phyloP scores from a whole-genome alignment of 2,888 invertebrate species.

The Hydrotaea cyrtoneurina region DNA sequence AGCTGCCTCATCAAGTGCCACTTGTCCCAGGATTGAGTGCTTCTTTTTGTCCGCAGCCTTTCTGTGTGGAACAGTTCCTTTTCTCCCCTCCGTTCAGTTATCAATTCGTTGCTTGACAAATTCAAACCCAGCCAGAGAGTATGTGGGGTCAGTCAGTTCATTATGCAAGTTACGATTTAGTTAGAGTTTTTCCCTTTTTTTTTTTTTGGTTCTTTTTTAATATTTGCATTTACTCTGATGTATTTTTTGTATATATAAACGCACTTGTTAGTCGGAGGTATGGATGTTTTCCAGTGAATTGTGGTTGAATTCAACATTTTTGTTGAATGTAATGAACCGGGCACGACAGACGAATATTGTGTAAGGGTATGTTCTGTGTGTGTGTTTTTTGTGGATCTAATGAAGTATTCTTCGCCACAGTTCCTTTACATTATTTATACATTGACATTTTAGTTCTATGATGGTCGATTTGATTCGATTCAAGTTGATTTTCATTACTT shows the following conservation, averaged over 20 bases:
- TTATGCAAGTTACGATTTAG: slow-evolving; percentile 52
- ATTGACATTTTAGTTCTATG: slow-evolving; percentile 50
- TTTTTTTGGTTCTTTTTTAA: slow-evolving; percentile 26
- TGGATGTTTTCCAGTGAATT: slow-evolving; percentile 18
- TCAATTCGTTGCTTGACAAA: slow-evolving; percentile 39
- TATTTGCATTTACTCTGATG: slow-evolving; percentile 25
- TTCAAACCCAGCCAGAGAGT: slow-evolving; percentile 20
- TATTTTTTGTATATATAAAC: neutral
- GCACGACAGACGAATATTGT: neutral
- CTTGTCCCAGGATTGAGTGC: slow-evolving; percentile 44
- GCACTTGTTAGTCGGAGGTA: neutral
- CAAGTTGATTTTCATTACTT: neutral
- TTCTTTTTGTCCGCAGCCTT: slow-evolving; percentile 4
- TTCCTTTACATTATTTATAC: slow-evolving; percentile 52
- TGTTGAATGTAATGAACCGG: slow-evolving; percentile 20
- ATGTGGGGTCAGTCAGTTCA: slow-evolving; percentile 55
- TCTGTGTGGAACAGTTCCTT: slow-evolving; percentile 2
- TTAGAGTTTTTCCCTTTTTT: slow-evolving; percentile 21
- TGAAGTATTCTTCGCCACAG: slow-evolving; percentile 51
- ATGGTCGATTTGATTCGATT: slow-evolving; percentile 20
- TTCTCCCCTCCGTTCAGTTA: neutral
- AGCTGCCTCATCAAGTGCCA: slow-evolving; percentile 51
- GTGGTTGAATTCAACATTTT: slow-evolving; percentile 25
- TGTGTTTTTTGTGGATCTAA: slow-evolving; percentile 4
- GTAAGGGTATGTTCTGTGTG: neutral